Percentiles rank a stretch among this genome's conserved stretches.
phyloP scores from a whole-genome alignment of 2,797 vertebrate species.

The Sebastes iracundus region DNA sequence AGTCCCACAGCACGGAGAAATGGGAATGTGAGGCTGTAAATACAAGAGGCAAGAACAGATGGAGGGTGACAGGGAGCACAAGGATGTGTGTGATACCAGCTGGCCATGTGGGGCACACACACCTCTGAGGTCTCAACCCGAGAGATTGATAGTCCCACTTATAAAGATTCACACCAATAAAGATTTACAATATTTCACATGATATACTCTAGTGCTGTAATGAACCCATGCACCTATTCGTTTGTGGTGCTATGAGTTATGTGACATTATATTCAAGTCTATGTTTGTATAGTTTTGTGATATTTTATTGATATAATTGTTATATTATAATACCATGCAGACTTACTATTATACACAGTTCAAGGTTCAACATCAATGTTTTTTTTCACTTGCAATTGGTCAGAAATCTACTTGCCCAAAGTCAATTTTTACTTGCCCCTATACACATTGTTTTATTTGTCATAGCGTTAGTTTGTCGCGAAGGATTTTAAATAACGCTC shows the following conservation, averaged over 20 bases:
- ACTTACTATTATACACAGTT: not conserved
- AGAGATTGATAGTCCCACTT: not conserved
- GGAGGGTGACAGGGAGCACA: slow-evolving; percentile 38
- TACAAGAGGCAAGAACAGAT: slow-evolving; percentile 45
- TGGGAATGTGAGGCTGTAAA: slow-evolving; percentile 28
- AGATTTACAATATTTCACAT: not conserved
- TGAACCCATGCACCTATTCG: not conserved
- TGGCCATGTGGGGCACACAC: slow-evolving; percentile 14
- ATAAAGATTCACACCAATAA: not conserved
- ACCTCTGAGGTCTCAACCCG: not conserved
- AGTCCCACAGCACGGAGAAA: slow-evolving; percentile 10
- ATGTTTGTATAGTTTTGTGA: not conserved
- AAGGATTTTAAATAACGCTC: no score
- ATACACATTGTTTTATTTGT: no score
- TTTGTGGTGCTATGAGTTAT: not conserved
- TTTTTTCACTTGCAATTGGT: no score
- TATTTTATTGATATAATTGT: not conserved
- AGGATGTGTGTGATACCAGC: slow-evolving; percentile 34
- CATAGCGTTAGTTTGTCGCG: no score
- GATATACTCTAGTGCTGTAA: not conserved
- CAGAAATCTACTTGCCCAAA: no score
- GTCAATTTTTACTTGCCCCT: no score
- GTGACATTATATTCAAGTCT: not conserved
- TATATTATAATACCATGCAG: not conserved
- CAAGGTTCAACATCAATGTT: no score